A percentile compares a stretch with the other conserved stretches of the same genome.
phyloP scores from a whole-genome alignment of 2,113 vertebrate genomes.

The Xiphias gladius region DNA sequence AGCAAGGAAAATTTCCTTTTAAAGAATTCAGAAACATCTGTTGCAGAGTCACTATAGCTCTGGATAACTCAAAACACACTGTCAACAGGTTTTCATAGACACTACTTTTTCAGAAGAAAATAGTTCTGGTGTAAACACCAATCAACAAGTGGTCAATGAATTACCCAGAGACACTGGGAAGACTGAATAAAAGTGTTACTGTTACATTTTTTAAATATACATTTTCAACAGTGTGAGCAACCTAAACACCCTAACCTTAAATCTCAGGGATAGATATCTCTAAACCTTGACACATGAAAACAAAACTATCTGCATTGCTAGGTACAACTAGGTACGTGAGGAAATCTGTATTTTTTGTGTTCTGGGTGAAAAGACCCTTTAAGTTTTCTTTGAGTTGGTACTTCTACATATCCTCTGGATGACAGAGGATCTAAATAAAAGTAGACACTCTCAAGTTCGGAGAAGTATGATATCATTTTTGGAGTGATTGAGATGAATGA shows the following conservation, averaged over 20 bases:
- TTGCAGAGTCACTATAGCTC: background rate
- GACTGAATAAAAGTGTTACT: background rate
- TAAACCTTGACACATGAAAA: background rate
- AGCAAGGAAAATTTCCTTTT: background rate
- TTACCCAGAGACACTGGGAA: background rate
- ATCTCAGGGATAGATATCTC: background rate
- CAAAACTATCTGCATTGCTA: background rate
- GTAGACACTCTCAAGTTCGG: conserved; percentile 2
- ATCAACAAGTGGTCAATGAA: background rate
- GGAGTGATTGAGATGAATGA: conserved; percentile 31
- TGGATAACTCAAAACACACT: background rate
- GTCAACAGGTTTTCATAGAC: background rate
- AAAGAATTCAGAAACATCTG: too few relatives aligned
- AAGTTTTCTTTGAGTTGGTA: background rate
- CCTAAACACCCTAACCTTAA: background rate
- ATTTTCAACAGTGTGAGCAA: background rate
- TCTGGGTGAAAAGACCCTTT: background rate
- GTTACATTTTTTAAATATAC: background rate
- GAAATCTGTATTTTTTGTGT: background rate
- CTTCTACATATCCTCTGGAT: background rate
- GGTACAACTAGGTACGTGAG: too few relatives aligned
- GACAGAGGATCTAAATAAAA: background rate
- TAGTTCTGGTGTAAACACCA: background rate
- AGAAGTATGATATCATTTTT: conserved; percentile 32
- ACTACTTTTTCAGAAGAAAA: background rate